These are phyloP conservation scores for Sinhomidia bicolor DNA, from an alignment of 2,888 invertebrate genomes.

Conservation along the genomic window DNA sequence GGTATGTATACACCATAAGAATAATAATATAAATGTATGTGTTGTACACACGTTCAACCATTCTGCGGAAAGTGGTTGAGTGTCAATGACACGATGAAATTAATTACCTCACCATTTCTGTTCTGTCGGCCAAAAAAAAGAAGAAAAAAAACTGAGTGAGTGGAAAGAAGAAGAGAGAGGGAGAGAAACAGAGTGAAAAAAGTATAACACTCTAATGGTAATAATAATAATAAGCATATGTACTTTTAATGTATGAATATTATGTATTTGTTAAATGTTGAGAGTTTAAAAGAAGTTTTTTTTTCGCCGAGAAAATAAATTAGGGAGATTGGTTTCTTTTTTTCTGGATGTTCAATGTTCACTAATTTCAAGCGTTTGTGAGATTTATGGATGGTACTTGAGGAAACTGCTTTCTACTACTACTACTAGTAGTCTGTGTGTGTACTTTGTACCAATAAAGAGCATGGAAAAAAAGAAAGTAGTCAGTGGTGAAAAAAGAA, in stretches of 20 bases:
- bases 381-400: constrained; percentile 70
- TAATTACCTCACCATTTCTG: constrained; percentile 69
- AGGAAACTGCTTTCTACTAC: constrained; percentile 32
- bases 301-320: constrained; percentile 65
- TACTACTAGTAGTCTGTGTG: too few species aligned
- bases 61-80: constrained; percentile 64
- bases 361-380: constrained; percentile 68
- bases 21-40: background rate
- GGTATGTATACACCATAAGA: background rate
- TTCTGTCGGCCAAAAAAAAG: constrained; percentile 59
- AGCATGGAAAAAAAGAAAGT: too few species aligned
- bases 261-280: background rate
- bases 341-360: constrained; percentile 32
- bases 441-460: too few species aligned
- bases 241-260: background rate
- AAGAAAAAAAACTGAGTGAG: background rate
- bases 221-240: background rate
- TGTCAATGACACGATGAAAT: constrained; percentile 73
- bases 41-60: background rate
- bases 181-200: too few species aligned
- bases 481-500: too few species aligned
- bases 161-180: too few species aligned
- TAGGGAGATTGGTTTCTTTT: constrained; percentile 63
- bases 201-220: too few species aligned
- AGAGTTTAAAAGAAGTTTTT: constrained; percentile 38